phyloP scores from a whole-genome alignment of 2,888 invertebrate genomes.

The Fragum fragum region DNA sequence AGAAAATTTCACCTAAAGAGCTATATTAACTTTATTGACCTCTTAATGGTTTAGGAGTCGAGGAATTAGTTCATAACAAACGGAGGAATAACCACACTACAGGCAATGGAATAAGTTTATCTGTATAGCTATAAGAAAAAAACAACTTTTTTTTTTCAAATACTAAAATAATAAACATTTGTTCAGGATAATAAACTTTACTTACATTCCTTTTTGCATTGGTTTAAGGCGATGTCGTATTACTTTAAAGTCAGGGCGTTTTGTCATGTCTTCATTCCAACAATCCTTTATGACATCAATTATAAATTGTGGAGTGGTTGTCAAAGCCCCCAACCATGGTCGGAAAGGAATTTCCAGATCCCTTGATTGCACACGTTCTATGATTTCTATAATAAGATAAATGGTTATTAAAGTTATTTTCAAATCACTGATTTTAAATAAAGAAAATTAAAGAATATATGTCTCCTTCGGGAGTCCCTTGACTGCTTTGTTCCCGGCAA shows the following conservation, averaged over 20 bases:
- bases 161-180: too few relatives aligned
- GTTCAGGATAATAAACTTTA: too few relatives aligned
- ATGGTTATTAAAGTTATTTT: too few relatives aligned
- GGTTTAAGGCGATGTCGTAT: conserved; percentile 96
- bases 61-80: too few relatives aligned
- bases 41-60: too few relatives aligned
- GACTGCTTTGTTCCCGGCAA: conserved; percentile 63
- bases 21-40: too few relatives aligned
- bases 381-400: conserved; percentile 92
- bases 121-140: background rate
- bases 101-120: too few relatives aligned
- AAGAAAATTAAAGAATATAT: conserved; percentile 99
- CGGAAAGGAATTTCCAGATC: conserved; percentile 87
- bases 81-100: too few relatives aligned
- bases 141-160: too few relatives aligned
- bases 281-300: conserved; percentile 92
- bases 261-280: conserved; percentile 96
- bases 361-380: conserved; percentile 92
- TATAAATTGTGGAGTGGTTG: conserved; percentile 88
- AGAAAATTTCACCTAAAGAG: too few relatives aligned
- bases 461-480: conserved; percentile 85
- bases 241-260: conserved; percentile 95
- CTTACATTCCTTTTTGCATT: conserved; percentile 95
- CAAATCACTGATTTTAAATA: too few relatives aligned
- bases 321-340: conserved; percentile 93